Evolutionary conservation across 2,797 vertebrate genomes (phyloP).

Genomic region (Clarias fuscus): DNA sequence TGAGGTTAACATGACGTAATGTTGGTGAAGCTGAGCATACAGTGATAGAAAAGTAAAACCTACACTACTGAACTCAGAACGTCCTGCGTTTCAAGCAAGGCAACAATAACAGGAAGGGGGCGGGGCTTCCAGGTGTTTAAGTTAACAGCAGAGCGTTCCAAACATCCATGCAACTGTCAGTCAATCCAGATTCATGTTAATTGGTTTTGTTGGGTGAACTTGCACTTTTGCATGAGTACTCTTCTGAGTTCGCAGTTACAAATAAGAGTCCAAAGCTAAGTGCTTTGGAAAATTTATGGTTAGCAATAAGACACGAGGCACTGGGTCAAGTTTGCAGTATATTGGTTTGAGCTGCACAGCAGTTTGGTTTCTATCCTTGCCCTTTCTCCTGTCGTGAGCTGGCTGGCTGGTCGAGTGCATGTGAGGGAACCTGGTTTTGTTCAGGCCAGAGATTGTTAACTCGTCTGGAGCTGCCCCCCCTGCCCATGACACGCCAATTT

Average conservation of each 20-base stretch:
- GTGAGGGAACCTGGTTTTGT: conserved; percentile 61
- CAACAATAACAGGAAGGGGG: neutral
- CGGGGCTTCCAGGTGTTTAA: neutral
- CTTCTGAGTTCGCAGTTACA: too few relatives aligned
- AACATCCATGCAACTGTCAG: neutral
- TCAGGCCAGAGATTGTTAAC: conserved; percentile 63
- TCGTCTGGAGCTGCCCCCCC: conserved; percentile 66
- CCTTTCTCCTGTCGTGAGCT: neutral
- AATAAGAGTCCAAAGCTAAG: neutral
- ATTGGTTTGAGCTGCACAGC: neutral
- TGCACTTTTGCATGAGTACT: too few relatives aligned
- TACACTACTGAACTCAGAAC: neutral
- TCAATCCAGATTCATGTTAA: neutral
- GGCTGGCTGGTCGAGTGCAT: neutral
- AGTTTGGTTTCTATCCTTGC: neutral
- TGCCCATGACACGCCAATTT: conserved; percentile 62
- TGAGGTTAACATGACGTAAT: neutral
- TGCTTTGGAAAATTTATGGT: neutral
- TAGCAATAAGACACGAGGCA: neutral
- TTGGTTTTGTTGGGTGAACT: neutral
- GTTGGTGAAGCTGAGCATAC: neutral
- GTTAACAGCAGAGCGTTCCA: neutral
- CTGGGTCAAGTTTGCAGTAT: neutral
- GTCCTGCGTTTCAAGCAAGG: neutral
- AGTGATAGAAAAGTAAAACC: too few relatives aligned